Base-by-base conservation (phyloP, 2,113 vertebrate species). In the Nothoprocta pentlandii region DNA sequence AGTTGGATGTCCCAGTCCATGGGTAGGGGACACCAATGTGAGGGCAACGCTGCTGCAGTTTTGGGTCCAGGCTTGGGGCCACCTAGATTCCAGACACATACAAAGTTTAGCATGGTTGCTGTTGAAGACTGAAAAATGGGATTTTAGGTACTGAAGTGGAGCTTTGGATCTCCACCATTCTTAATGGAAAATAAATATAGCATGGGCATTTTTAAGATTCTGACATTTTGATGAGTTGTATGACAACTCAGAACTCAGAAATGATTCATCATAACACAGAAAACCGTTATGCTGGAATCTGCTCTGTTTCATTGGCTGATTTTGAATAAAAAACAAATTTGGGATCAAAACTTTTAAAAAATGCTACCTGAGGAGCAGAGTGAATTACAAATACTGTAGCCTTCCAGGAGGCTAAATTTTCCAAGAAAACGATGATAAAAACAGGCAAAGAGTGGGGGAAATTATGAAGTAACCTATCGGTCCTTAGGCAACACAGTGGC, bases 401-500 rank as follows among this genome's bases (percentile, higher is more conserved):
- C 83, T 92, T 84, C 76, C 87, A 47, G 34, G 46, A 63, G 69
- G 82, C 41, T 88, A 61, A 90, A 23, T 80, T 93, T 97, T 96
- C 63, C 77, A 93, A 89, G 69, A 89, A 92, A 93, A 96, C 69
- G 94, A 92, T 86, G 92, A 92, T 94, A 95, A 95, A 96, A 89
- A 19, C 76, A 66, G 68, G 26, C 74, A 49, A 89, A 79, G 69
- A 77, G 83, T 15, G 46, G 68, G 87, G 97, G 89, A 97, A 98
- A 97, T 91, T 93, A 94, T 97, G 95, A 97, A 97, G 76, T 94
- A 93, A 95, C 73, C 85, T 94, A 84, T 93, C 90, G 63, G 90
- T 96, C 81, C 75, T 80, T 89, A 67, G 92, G 88, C 87, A 78
- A 49, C 80, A 26, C 10, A 49, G 79, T 95, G 94, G 96, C 89